phyloP scores from a whole-genome alignment of 2,797 vertebrate genomes.

The Lates japonicus region DNA sequence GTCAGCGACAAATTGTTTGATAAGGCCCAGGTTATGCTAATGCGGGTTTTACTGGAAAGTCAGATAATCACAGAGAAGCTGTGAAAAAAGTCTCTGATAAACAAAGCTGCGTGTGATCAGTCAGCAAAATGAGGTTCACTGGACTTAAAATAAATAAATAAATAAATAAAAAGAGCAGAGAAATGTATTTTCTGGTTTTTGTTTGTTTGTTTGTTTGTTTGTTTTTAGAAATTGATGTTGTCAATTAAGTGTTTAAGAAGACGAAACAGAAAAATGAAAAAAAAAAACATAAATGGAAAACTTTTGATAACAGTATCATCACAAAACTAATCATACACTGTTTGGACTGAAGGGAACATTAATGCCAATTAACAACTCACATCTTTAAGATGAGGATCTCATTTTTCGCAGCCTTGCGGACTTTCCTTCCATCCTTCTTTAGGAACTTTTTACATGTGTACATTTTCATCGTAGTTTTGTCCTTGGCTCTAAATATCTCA shows the following conservation, averaged over 20 bases:
- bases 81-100: conserved; percentile 30
- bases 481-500: conserved; percentile 98
- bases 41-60: conserved; percentile 34
- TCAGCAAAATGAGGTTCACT: conserved; percentile 15
- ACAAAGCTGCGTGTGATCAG: conserved; percentile 29
- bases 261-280: neutral
- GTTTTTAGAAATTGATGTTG: neutral
- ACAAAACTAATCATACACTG: neutral
- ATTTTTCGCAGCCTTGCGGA: conserved; percentile 97
- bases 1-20: conserved; percentile 41
- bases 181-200: neutral
- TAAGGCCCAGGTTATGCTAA: conserved; percentile 56
- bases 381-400: conserved; percentile 98
- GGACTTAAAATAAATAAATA: too few species aligned
- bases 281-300: neutral
- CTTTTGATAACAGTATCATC: neutral
- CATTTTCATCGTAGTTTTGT: conserved; percentile 95
- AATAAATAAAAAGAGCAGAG: neutral
- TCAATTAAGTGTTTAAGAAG: conserved; percentile 3
- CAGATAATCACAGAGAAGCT: conserved; percentile 42
- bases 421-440: conserved; percentile 97
- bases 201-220: conserved; percentile 16
- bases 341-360: neutral
- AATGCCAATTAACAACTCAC: conserved; percentile 82
- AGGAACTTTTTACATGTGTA: conserved; percentile 98